Evolutionary conservation across 2,888 invertebrate genomes (phyloP), one percentile per base, ranked within the genome.

Genomic region (Cryptosula pallasiana): DNA sequence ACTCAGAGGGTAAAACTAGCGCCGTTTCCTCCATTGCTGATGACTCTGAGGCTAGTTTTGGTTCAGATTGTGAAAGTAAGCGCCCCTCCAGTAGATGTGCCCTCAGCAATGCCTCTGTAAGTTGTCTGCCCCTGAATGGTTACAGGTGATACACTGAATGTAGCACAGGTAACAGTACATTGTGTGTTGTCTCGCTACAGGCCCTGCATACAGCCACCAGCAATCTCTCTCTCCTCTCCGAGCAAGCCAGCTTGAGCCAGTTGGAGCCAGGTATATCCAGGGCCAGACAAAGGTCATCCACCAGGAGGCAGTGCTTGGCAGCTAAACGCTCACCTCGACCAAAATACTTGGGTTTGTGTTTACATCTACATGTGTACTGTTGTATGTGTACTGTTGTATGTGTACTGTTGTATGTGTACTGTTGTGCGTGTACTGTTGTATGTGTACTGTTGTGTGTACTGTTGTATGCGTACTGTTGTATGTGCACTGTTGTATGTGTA

Each of bases 221-320:
- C 32, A 63, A 63, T 32, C 63, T 63, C 9, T 63, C 63, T 13
- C 63, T 63, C 29, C 63, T 63, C 63, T 63, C 63, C 2, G 63
- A 63, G 32, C 63, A 63, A 32, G 63, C 63, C n/a, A 63, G 63
- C 32, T 20, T 45, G 5, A 45, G 9, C 5, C 27, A 63, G 9
- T 13, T 63, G n/a, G 63, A 63, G n/a, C 27, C 63, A 5, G 27
- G 13, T 27, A 5, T 9, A 2, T 32, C 63, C 25, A 2, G 27
- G 2, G 27, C 9, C 20, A 63, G n/a, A 34, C 63, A 20, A 32
- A 2, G 63, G 2, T 20, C 63, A 3, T 20, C 63, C 32, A 63
- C 63, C 5, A 20, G 63, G 27, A 2, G 63, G 9, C 63, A 63
- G 34, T 5, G 5, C 3, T 20, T 45, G 45, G 45, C 45, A 13